Percentiles rank a stretch among this genome's conserved stretches.
Evolutionary conservation across 2,797 vertebrate genomes (phyloP).

Genomic region (Poeciliopsis infans): DNA sequence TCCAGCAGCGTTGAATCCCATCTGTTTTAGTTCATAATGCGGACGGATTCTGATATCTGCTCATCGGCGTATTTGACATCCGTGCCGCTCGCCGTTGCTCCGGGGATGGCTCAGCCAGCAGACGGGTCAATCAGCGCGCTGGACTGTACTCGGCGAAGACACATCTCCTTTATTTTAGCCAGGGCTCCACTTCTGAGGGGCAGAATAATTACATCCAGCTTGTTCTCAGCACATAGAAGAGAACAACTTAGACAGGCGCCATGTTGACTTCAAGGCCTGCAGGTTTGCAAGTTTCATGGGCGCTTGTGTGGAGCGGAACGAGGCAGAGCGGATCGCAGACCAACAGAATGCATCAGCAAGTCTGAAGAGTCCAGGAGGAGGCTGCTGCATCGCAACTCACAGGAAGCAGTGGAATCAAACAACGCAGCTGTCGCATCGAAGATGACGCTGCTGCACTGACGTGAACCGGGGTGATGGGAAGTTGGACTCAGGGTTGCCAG

Average conservation of each 20-base stretch:
- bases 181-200: slow-evolving; percentile 48
- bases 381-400: slow-evolving; percentile 19
- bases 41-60: slow-evolving; percentile 46
- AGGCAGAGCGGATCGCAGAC: slow-evolving; percentile 11
- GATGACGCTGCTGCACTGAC: slow-evolving; percentile 31
- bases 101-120: slow-evolving; percentile 56
- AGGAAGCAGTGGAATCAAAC: slow-evolving; percentile 21
- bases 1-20: not conserved
- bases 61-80: slow-evolving; percentile 64
- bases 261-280: slow-evolving; percentile 57
- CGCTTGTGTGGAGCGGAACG: slow-evolving; percentile 31
- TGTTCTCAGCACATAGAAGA: slow-evolving; percentile 52
- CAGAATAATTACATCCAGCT: slow-evolving; percentile 59
- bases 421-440: slow-evolving; percentile 22
- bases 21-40: not conserved
- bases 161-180: slow-evolving; percentile 57
- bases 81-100: slow-evolving; percentile 42
- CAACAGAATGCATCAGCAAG: slow-evolving; percentile 22
- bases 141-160: slow-evolving; percentile 58
- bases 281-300: slow-evolving; percentile 44
- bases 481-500: slow-evolving; percentile 30
- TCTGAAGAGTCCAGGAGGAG: slow-evolving; percentile 20
- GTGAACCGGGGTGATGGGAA: slow-evolving; percentile 53
- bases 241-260: slow-evolving; percentile 39
- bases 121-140: slow-evolving; percentile 48